phyloP scores from a whole-genome alignment of 2,888 invertebrate genomes.

The Platycheirus albimanus region DNA sequence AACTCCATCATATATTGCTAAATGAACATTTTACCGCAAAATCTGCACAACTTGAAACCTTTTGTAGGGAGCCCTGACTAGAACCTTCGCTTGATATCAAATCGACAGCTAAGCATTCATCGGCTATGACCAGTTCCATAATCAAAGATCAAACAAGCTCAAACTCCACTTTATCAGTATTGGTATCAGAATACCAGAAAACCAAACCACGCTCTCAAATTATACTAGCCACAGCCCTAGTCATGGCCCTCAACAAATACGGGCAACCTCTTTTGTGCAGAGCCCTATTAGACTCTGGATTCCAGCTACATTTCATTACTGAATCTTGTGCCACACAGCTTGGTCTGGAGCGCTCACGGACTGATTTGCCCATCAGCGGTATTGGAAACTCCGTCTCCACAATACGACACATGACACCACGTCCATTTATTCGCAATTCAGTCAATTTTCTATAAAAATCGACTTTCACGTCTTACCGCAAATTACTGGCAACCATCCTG shows the following conservation, averaged over 20 bases:
- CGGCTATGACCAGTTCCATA: background rate
- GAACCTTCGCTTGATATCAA: background rate
- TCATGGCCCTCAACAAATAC: slow-evolving; percentile 1
- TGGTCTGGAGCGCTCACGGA: slow-evolving; percentile 1
- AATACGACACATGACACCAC: slow-evolving; percentile 1
- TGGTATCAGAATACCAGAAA: background rate
- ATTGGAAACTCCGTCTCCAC: slow-evolving; percentile 7
- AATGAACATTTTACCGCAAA: background rate
- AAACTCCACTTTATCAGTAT: background rate
- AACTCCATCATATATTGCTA: background rate
- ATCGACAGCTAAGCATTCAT: background rate
- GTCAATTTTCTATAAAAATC: background rate
- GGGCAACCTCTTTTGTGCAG: slow-evolving; percentile 10
- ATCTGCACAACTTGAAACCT: background rate
- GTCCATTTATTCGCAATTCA: background rate
- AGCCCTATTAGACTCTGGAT: slow-evolving; percentile 3
- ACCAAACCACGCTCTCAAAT: background rate
- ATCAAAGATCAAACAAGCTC: no score
- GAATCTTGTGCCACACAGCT: slow-evolving; percentile 8
- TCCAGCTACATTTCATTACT: slow-evolving; percentile 9
- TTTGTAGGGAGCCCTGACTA: background rate
- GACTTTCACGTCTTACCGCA: background rate
- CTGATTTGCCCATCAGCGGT: slow-evolving; percentile 9
- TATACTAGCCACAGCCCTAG: background rate
- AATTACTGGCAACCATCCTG: slow-evolving; percentile 1